Percentiles rank a stretch among this genome's conserved stretches.
Conservation (phyloP, 2,797 vertebrate genomes). For the Lateolabrax maculatus region DNA sequence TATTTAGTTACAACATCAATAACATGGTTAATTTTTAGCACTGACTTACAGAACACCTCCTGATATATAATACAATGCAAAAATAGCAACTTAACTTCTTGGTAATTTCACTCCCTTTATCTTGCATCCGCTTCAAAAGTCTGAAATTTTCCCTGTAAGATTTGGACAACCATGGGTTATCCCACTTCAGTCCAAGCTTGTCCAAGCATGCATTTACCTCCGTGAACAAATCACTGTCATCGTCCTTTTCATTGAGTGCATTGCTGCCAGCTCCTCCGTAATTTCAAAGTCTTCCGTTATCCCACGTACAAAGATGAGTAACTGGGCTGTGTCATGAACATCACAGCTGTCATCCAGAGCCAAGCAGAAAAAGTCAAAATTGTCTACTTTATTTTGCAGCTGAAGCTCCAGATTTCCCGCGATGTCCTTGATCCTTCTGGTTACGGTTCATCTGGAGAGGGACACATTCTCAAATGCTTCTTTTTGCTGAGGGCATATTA, state of each 20-base stretch:
- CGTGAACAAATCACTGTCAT: slow-evolving; percentile 22
- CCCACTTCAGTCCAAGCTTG: slow-evolving; percentile 22
- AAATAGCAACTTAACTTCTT: slow-evolving; percentile 15
- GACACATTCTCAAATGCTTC: too few species aligned
- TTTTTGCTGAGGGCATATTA: too few species aligned
- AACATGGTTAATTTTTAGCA: slow-evolving; percentile 50
- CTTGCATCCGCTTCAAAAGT: slow-evolving; percentile 33
- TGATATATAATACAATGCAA: slow-evolving; percentile 12
- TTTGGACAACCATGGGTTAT: slow-evolving; percentile 38
- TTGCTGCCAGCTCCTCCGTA: slow-evolving; percentile 25
- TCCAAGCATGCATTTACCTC: slow-evolving; percentile 44
- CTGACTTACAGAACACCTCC: slow-evolving; percentile 42
- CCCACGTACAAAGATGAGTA: slow-evolving; percentile 7
- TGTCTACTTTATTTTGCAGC: too few species aligned
- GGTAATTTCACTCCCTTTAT: slow-evolving; percentile 37
- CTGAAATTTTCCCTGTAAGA: slow-evolving; percentile 25
- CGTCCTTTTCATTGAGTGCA: slow-evolving; percentile 35
- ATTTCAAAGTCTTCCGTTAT: slow-evolving; percentile 22
- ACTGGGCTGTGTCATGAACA: slow-evolving; percentile 9
- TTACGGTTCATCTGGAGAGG: too few species aligned
- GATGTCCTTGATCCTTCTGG: too few species aligned
- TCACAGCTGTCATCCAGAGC: too few species aligned
- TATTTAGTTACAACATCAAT: slow-evolving; percentile 40
- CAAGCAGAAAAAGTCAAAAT: slow-evolving; percentile 14
- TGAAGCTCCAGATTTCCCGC: too few species aligned